Conservation (phyloP, 2,113 vertebrate genomes). For the Naja naja region DNA sequence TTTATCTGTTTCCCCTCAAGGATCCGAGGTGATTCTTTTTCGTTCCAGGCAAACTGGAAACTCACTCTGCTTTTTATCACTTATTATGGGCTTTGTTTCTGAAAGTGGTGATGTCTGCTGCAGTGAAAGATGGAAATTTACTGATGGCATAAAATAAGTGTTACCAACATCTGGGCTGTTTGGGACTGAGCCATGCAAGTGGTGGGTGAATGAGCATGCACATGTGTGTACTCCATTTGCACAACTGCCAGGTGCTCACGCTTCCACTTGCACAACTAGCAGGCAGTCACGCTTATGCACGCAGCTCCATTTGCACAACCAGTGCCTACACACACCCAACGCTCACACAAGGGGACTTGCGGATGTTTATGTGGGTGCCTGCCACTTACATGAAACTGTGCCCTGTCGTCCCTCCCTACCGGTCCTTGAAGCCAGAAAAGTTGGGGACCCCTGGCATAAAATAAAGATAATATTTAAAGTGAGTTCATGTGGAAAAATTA, state of each 20-base stretch:
- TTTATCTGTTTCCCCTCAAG: not conserved
- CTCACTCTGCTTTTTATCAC: not conserved
- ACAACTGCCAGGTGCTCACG: no score
- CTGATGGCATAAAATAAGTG: not conserved
- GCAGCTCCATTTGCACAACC: no score
- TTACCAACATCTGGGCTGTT: not conserved
- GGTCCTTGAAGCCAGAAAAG: no score
- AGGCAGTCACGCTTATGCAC: no score
- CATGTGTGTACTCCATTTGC: not conserved
- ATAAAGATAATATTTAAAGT: no score
- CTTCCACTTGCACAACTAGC: no score
- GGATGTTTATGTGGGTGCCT: accelerated
- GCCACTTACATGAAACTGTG: no score
- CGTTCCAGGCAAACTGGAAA: not conserved
- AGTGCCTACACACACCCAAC: no score
- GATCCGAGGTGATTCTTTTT: not conserved
- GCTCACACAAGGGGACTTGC: no score
- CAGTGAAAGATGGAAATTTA: not conserved
- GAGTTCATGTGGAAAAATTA: no score
- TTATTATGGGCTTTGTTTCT: constrained; percentile 1
- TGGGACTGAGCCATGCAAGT: not conserved
- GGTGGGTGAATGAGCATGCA: not conserved
- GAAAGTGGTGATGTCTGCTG: not conserved
- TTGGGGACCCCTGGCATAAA: no score
- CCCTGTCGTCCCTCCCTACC: no score